phyloP scores from a whole-genome alignment of 2,888 invertebrate species.

The Melieria omissa region DNA sequence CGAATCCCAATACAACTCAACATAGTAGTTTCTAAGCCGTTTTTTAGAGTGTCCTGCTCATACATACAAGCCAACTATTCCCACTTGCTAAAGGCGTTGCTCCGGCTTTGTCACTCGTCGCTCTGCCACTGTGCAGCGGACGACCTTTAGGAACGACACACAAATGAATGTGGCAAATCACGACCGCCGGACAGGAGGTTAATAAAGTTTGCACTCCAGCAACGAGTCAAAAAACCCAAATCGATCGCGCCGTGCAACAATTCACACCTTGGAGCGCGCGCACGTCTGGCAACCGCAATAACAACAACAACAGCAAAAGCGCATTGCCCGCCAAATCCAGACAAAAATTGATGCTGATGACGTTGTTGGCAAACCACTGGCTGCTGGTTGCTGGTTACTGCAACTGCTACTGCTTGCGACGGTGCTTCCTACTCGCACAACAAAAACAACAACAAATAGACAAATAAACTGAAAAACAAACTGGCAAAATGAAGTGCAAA shows the following conservation, averaged over 20 bases:
- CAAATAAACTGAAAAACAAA: background rate
- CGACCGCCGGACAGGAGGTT: conserved; percentile 18
- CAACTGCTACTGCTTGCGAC: background rate
- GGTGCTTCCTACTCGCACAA: too few relatives aligned
- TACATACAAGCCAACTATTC: too few relatives aligned
- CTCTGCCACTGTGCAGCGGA: conserved; percentile 4
- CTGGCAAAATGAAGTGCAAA: conserved; percentile 13
- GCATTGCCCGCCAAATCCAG: too few relatives aligned
- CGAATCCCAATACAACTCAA: too few relatives aligned
- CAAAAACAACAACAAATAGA: background rate
- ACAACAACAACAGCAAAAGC: too few relatives aligned
- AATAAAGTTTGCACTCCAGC: conserved; percentile 29
- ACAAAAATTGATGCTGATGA: too few relatives aligned
- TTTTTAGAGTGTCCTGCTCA: too few relatives aligned
- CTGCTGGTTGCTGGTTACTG: background rate
- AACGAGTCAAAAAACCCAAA: conserved; percentile 21
- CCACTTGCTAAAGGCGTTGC: too few relatives aligned
- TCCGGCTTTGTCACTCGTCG: too few relatives aligned
- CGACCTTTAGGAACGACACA: conserved; percentile 6
- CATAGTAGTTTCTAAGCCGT: too few relatives aligned
- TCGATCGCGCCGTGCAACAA: conserved; percentile 16
- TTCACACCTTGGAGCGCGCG: conserved; percentile 24
- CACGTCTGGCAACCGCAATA: background rate
- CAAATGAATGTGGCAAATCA: conserved; percentile 21
- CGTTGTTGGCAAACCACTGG: too few relatives aligned